Percentiles rank a stretch among this genome's conserved stretches.
These are phyloP conservation scores for Drepana falcataria DNA, from an alignment of 2,888 invertebrate species.

Conservation along the genomic window DNA sequence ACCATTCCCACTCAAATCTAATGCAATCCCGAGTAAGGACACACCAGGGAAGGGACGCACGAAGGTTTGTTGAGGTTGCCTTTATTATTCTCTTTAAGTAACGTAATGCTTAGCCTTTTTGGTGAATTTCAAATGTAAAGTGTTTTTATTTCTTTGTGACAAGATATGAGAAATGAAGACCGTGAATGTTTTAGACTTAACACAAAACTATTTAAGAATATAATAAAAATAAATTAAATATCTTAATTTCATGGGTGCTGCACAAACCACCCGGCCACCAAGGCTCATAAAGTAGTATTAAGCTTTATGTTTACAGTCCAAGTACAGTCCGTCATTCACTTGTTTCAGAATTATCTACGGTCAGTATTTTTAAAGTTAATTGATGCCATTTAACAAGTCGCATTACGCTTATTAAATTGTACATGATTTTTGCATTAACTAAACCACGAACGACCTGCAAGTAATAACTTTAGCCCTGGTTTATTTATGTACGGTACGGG, in stretches of 20 bases:
- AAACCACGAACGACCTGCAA: conserved; percentile 24
- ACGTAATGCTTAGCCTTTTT: background rate
- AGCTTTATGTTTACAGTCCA: background rate
- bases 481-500: conserved; percentile 57
- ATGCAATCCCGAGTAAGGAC: background rate
- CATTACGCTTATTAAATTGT: background rate
- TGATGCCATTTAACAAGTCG: background rate
- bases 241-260: too few relatives aligned
- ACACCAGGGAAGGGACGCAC: background rate
- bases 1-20: background rate
- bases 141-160: background rate
- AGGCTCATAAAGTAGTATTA: background rate
- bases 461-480: conserved; percentile 47
- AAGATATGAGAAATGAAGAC: background rate
- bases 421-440: conserved; percentile 1
- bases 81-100: background rate
- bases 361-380: too few relatives aligned
- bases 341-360: background rate
- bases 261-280: too few relatives aligned
- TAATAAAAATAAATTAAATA: too few relatives aligned
- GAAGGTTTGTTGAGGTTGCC: background rate
- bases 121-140: background rate
- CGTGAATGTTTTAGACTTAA: too few relatives aligned
- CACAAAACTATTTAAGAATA: too few relatives aligned
- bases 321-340: too few relatives aligned